Conservation (phyloP, 2,888 invertebrate species). For the Ophioninae sp. region DNA sequence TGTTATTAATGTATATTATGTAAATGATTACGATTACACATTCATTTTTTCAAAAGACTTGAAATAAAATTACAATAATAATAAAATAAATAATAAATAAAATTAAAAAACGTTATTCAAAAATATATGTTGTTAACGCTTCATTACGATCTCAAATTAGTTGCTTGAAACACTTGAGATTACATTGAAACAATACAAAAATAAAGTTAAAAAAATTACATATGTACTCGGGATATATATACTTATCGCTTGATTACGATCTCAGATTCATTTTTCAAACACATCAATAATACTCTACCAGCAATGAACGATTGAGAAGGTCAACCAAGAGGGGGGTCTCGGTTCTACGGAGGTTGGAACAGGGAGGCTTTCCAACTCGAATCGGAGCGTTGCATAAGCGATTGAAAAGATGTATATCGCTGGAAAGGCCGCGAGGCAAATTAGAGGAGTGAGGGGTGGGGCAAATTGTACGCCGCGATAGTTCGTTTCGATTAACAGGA, state of each 20-base stretch:
- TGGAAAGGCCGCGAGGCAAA: conserved; percentile 72
- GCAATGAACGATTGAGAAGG: background rate
- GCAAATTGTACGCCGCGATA: conserved; percentile 45
- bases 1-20: no score
- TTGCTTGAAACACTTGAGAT: no score
- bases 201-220: no score
- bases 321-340: conserved; percentile 6
- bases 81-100: no score
- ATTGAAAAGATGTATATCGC: conserved; percentile 61
- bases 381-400: conserved; percentile 73
- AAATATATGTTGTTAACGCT: no score
- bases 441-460: conserved; percentile 57
- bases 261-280: background rate
- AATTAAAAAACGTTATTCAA: no score
- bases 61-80: no score
- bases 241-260: background rate
- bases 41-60: no score
- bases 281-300: background rate
- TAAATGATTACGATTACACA: no score
- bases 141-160: no score
- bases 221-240: background rate
- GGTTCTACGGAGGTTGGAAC: background rate
- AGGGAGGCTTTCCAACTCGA: conserved; percentile 45
- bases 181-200: no score
- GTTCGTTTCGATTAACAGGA: conserved; percentile 31